Percentiles rank a stretch among this genome's conserved stretches.
Conservation (phyloP, 2,888 invertebrate species). For the Eupithecia centaureata region DNA sequence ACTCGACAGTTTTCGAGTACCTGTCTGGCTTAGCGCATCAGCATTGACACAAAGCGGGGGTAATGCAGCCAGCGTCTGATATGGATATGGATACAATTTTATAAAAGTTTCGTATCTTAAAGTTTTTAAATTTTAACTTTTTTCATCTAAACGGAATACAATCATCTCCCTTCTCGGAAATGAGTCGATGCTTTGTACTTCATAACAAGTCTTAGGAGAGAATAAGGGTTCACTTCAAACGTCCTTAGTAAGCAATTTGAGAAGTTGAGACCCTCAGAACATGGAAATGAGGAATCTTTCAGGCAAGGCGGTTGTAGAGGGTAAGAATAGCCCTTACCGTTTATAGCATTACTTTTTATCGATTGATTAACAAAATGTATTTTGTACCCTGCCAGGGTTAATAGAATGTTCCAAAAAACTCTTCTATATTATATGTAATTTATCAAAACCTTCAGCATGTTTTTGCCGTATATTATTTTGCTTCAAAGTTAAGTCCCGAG, state of each 20-base stretch:
- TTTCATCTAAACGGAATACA: no score
- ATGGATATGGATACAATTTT: no score
- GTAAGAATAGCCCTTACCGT: constrained; percentile 50
- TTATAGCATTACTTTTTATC: constrained; percentile 51
- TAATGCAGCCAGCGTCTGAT: no score
- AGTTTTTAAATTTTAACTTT: neutral
- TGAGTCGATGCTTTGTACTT: neutral
- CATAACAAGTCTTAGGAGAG: constrained; percentile 1
- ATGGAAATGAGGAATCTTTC: constrained; percentile 41
- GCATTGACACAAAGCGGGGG: no score
- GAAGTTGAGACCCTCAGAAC: constrained; percentile 27
- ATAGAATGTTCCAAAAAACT: no score
- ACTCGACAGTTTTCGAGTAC: no score
- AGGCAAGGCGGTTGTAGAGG: constrained; percentile 33
- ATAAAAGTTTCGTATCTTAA: neutral
- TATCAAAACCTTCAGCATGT: neutral
- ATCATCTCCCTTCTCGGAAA: neutral
- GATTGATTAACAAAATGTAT: constrained; percentile 50
- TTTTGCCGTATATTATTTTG: neutral
- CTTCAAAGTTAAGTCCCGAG: neutral
- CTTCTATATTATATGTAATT: neutral
- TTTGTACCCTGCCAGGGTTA: neutral
- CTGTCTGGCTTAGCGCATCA: no score
- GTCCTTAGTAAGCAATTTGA: constrained; percentile 15
- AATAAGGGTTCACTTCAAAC: constrained; percentile 9